Conservation (phyloP, 2,888 invertebrate genomes). For the Apamea epomidion region DNA sequence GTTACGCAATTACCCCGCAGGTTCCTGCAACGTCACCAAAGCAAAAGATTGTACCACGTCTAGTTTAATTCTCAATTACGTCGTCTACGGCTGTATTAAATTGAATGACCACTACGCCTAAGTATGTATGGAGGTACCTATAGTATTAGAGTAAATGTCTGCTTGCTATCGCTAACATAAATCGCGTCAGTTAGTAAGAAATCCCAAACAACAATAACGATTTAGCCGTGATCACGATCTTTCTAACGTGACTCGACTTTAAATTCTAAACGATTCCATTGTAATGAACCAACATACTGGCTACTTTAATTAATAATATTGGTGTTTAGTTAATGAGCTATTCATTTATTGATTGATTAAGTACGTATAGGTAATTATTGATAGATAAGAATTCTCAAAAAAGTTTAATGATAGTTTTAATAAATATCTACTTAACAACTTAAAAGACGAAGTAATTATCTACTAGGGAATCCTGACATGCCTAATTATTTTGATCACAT, state of each 20-base stretch:
- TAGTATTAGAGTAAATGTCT: conserved; percentile 5
- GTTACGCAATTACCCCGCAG: too few species aligned
- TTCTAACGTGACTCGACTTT: conserved; percentile 62
- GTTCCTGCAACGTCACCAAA: not conserved
- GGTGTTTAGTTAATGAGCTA: conserved; percentile 10
- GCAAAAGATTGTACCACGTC: not conserved
- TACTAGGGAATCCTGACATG: not conserved
- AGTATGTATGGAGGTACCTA: not conserved
- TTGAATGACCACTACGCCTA: not conserved
- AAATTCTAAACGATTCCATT: conserved; percentile 43
- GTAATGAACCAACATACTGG: conserved; percentile 45
- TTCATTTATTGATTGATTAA: not conserved
- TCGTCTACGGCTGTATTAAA: not conserved
- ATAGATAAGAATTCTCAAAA: not conserved
- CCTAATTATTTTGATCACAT: not conserved
- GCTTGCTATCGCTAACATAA: conserved; percentile 31
- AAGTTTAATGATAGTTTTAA: not conserved
- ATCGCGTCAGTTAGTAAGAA: conserved; percentile 54
- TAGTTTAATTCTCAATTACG: not conserved
- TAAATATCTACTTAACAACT: not conserved
- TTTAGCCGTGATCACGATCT: conserved; percentile 71
- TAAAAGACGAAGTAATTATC: not conserved
- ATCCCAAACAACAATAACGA: conserved; percentile 63
- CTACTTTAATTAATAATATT: conserved; percentile 21
- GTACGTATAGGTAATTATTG: not conserved